A percentile compares a stretch with the other conserved stretches of the same genome.
These are phyloP conservation scores for Gulo gulo DNA, from an alignment of 2,113 vertebrate species.

Conservation along the genomic window DNA sequence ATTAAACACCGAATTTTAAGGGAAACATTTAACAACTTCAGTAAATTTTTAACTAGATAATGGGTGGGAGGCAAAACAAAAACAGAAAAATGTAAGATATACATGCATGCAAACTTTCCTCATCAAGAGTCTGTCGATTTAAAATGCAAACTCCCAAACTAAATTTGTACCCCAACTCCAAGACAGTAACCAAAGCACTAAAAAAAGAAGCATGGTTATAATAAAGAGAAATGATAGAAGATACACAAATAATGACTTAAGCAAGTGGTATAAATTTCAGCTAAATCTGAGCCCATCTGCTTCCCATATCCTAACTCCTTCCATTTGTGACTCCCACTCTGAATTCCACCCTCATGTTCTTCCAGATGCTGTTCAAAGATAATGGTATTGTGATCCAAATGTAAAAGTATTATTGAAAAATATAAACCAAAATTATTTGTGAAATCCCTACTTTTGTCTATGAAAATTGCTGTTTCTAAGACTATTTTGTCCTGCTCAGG, in stretches of 20 bases:
- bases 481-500: neutral
- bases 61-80: neutral
- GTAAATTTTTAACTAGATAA: conserved; percentile 47
- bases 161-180: neutral
- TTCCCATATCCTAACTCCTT: neutral
- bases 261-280: neutral
- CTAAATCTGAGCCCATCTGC: neutral
- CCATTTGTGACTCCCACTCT: neutral
- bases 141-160: neutral
- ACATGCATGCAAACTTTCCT: neutral
- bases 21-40: conserved; percentile 45
- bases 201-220: neutral
- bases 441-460: neutral
- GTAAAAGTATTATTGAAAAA: conserved; percentile 12
- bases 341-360: conserved; percentile 7
- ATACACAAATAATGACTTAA: neutral
- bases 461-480: neutral
- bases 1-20: conserved; percentile 38
- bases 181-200: neutral
- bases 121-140: neutral
- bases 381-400: conserved; percentile 9
- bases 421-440: conserved; percentile 9
- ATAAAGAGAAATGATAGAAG: neutral
- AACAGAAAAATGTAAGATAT: conserved; percentile 16
- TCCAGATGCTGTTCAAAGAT: conserved; percentile 36